Evolutionary conservation across 1,140 invertebrate species (phyloP), one percentile per base, ranked within the genome.

Genomic region (Oncopodura yosiiana): DNA sequence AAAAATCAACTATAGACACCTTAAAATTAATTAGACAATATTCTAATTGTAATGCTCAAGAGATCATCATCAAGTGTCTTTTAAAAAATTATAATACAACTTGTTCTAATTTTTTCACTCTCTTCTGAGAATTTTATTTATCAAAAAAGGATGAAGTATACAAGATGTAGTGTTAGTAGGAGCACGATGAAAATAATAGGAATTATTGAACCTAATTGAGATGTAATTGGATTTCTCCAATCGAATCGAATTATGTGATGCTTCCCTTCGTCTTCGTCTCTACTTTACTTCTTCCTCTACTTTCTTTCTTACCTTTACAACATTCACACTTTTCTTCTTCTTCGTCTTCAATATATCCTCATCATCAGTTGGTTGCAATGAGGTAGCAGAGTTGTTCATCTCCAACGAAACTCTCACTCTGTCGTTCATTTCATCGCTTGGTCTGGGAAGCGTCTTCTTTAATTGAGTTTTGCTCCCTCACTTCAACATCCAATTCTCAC

Each of bases 131-230:
- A 39, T 14, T 18, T 9, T 23, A 41, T 21, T 41, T 16, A 24
- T 18, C 41, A 43, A 36, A 23, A 29, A 53, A 53, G 32, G 34
- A 2, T 38, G 41, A n/a, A 27, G 24, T 11, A 18, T 23, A 34
- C 19, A 24, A 44, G 30, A 44, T 12, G 29, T 12, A 34, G 18
- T 44, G 50, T 26, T 42, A n/a, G n/a, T n/a, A n/a, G n/a, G n/a
- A n/a, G n/a, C n/a, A n/a, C n/a, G n/a, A n/a, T n/a, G n/a, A n/a
- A n/a, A n/a, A n/a, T n/a, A n/a, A n/a, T n/a, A n/a, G n/a, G n/a
- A n/a, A 54, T 18, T 54, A 54, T 48, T 41, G 44, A 44, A 54
- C 43, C 52, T 54, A 54, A 54, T 54, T 54, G 52, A 54, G 52
- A 46, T 16, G 34, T 54, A 54, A 54, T 54, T 54, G 52, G 48